Percentiles rank a stretch among this genome's conserved stretches.
Evolutionary conservation across 2,797 vertebrate genomes (phyloP).

Genomic region (Dryobates pubescens): DNA sequence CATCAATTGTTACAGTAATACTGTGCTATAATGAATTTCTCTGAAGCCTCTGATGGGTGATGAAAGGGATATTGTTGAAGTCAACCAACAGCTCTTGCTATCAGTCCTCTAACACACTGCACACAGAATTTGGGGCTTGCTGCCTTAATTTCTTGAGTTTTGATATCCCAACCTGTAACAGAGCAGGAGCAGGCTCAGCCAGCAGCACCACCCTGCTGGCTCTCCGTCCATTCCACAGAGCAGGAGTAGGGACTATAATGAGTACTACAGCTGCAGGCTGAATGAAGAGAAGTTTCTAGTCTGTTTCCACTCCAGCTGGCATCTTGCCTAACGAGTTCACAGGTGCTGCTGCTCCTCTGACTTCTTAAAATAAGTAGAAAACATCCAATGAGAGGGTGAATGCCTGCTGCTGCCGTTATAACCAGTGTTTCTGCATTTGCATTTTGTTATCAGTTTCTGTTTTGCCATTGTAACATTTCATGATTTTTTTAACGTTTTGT

Average conservation of each 20-base stretch:
- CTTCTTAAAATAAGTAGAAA: not conserved
- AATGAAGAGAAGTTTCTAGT: not conserved
- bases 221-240: not conserved
- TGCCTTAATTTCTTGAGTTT: not conserved
- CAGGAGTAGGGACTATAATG: not conserved
- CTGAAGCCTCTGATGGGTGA: not conserved
- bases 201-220: too few relatives aligned
- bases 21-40: not conserved
- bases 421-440: conserved; percentile 76
- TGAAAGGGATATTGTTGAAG: not conserved
- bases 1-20: not conserved
- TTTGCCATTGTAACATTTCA: conserved; percentile 82
- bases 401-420: conserved; percentile 73
- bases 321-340: not conserved
- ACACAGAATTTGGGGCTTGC: not conserved
- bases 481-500: conserved; percentile 79
- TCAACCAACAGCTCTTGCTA: not conserved
- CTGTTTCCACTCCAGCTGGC: not conserved
- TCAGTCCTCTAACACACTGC: rapidly evolving
- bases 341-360: not conserved
- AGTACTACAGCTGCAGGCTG: not conserved
- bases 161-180: too few relatives aligned
- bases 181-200: too few relatives aligned
- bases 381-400: conserved; percentile 16
- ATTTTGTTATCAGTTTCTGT: conserved; percentile 76